Evolutionary conservation across 2,888 invertebrate genomes (phyloP), one percentile per base, ranked within the genome.

Genomic region (Oscheius sp.): DNA sequence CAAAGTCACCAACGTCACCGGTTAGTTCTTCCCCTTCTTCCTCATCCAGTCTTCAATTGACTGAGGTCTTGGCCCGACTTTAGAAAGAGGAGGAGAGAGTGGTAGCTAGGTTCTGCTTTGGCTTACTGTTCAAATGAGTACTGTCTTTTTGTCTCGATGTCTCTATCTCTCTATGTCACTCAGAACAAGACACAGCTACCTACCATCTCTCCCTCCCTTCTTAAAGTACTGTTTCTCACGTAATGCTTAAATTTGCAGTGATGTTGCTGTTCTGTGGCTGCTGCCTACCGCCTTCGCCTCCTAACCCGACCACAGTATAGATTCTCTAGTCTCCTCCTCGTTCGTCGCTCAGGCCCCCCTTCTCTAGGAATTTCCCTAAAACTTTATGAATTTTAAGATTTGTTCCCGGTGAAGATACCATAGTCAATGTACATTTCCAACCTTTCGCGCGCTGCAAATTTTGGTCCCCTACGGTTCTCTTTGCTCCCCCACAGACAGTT

Each of bases 1-100:
- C 72, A 1, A 80, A 81, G 60, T 77, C 82, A 35, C 81, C 83
- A 21, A 79, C 83, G 13, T 79, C 79, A 32, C 83, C 83, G 65
- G 71, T 62, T 29, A 51, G 62, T 59, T 48, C 13, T 29, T 7
- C 42, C 37, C 42, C 29, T 29, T 59, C n/a, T 33, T 42, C 42
- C 4, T 42, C 42, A 3, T 42, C 42, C 7, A 42, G 42, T 7
- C 42, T 42, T 42, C 42, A 42, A 42, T 7, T 42, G 42, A 42
- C 42, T 5, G 42, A 42, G 7, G 7, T 42, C 7, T 7, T 42
- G 42, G 42, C 42, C 42, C 42, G 42, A 42, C 42, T 42, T 42
- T 42, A 42, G 42, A 42, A 42, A 42, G 7, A 7, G 42, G 7
- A 7, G 42, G 21, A 35, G 58, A 35, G 32, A 42, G 63, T 47